Percentiles rank a stretch among this genome's conserved stretches.
These are phyloP conservation scores for cattle (Bos taurus) DNA, from an alignment of 2,113 vertebrate genomes.

Conservation along the genomic window DNA sequence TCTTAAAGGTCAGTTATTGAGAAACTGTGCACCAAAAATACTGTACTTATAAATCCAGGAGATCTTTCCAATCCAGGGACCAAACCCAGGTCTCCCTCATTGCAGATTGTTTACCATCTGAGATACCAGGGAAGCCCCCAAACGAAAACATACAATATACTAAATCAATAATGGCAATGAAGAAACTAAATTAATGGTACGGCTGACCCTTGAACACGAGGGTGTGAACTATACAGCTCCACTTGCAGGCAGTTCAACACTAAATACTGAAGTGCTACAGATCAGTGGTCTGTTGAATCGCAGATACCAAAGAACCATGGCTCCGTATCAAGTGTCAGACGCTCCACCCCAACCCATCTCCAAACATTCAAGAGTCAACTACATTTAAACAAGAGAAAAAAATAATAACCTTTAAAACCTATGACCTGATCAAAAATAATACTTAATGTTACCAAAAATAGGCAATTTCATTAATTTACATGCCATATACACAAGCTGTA, in stretches of 20 bases:
- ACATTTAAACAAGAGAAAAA: background rate
- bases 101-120: background rate
- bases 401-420: background rate
- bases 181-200: background rate
- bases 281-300: background rate
- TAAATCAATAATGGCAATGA: background rate
- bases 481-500: background rate
- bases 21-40: background rate
- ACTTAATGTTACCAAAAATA: background rate
- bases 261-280: background rate
- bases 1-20: background rate
- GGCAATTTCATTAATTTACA: background rate
- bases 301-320: background rate
- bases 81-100: background rate
- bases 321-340: background rate
- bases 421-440: conserved; percentile 6
- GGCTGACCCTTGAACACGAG: background rate
- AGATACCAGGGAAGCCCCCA: background rate
- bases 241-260: background rate
- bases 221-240: background rate
- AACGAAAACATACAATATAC: background rate
- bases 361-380: background rate
- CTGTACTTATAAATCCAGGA: background rate
- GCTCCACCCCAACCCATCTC: background rate
- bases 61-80: background rate